Evolutionary conservation across 2,888 invertebrate species (phyloP), one percentile per base, ranked within the genome.

Genomic region (Apoderus coryli): DNA sequence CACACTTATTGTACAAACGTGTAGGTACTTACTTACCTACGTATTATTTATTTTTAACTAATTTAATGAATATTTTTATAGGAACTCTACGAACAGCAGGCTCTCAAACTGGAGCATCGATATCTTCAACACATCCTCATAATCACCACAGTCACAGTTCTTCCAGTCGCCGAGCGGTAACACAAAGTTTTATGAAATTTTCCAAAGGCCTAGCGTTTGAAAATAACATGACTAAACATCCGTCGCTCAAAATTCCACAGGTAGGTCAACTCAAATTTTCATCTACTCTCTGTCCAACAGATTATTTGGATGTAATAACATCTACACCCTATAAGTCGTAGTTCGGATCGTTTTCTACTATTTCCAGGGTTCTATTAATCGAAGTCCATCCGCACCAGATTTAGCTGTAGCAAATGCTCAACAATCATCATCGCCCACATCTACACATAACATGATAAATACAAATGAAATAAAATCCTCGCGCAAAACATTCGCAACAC

Each of bases 311-410:
- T n/a, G n/a, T n/a, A n/a, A n/a, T n/a, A n/a, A n/a, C n/a, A n/a
- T n/a, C n/a, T n/a, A n/a, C n/a, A n/a, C n/a, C n/a, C n/a, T n/a
- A n/a, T n/a, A n/a, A n/a, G n/a, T n/a, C n/a, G n/a, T n/a, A n/a
- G n/a, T n/a, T n/a, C 19, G 7, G 19, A 19, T 19, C n/a, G 19
- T 6, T 19, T 19, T 6, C n/a, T 19, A 27, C 31, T 12, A 22
- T 9, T 43, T 46, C 27, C 33, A 56, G 56, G 49, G 50, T 49
- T 56, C 55, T 32, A 54, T 57, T 12, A 55, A 54, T 40, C 52
- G 54, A 46, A 70, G 71, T 48, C 72, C 72, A 22, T 71, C 71
- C 37, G 72, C 72, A 4, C 71, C 72, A 2, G 65, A 65, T 38
- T 55, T 71, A 22, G 56, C 57, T 10, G 54, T 59, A 29, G 63